A percentile compares a stretch with the other conserved stretches of the same genome.
phyloP scores from a whole-genome alignment of 2,797 vertebrate species.

The Hephaestus fuliginosus region DNA sequence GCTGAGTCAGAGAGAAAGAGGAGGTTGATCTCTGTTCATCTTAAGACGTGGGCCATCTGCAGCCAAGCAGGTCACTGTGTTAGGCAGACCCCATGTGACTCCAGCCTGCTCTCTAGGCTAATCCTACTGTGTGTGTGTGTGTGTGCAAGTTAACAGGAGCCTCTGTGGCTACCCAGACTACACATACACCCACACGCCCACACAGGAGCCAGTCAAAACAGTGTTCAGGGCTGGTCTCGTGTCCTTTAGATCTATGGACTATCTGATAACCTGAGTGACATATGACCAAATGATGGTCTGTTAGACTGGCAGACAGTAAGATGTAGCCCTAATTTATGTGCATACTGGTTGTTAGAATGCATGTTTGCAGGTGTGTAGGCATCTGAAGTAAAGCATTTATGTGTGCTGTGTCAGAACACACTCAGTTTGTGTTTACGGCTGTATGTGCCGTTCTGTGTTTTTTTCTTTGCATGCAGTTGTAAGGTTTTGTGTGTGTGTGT shows the following conservation, averaged over 20 bases:
- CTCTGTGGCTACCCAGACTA: slow-evolving; percentile 41
- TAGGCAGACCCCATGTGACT: slow-evolving; percentile 70
- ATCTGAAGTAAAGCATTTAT: slow-evolving; percentile 20
- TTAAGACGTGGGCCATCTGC: slow-evolving; percentile 65
- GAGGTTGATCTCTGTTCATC: slow-evolving; percentile 51
- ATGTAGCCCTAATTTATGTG: slow-evolving; percentile 22
- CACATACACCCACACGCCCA: slow-evolving; percentile 32
- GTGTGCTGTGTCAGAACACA: slow-evolving; percentile 5
- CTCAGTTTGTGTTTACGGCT: slow-evolving; percentile 9
- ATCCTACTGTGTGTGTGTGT: slow-evolving; percentile 59
- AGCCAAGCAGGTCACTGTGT: slow-evolving; percentile 79
- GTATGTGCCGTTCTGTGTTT: slow-evolving; percentile 4
- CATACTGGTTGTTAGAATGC: slow-evolving; percentile 1
- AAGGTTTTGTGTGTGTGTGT: slow-evolving; percentile 25
- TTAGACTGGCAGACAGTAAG: background rate
- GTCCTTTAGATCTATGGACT: slow-evolving; percentile 20
- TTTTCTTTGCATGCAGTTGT: slow-evolving; percentile 11
- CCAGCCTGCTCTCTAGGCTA: slow-evolving; percentile 69
- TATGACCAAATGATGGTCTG: slow-evolving; percentile 10
- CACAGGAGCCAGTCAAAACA: slow-evolving; percentile 66
- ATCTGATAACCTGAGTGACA: slow-evolving; percentile 42
- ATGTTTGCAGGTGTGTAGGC: slow-evolving; percentile 1
- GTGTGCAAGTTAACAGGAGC: slow-evolving; percentile 23
- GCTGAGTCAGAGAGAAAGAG: slow-evolving; percentile 49
- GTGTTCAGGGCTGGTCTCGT: slow-evolving; percentile 30